phyloP scores from a whole-genome alignment of 2,113 vertebrate species.

The Cranoglanis bouderius region DNA sequence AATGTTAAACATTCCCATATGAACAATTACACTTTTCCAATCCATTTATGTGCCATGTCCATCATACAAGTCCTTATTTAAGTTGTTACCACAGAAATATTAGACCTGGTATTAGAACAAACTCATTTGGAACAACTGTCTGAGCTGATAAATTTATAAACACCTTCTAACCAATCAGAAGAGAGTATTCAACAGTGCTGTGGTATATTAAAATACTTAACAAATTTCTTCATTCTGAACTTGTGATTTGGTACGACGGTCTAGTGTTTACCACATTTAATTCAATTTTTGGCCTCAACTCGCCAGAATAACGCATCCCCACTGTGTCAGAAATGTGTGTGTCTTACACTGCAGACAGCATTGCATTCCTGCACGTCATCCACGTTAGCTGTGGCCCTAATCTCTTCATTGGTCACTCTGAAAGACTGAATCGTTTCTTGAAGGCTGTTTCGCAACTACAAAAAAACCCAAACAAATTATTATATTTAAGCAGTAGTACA shows the following conservation, averaged over 20 bases:
- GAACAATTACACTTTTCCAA: not conserved
- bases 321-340: not conserved
- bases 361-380: conserved; percentile 76
- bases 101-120: not conserved
- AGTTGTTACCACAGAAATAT: not conserved
- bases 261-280: not conserved
- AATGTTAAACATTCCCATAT: not conserved
- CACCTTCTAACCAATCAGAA: not conserved
- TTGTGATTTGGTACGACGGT: not conserved
- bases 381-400: conserved; percentile 61
- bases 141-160: not conserved
- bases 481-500: not conserved
- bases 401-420: conserved; percentile 88
- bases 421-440: conserved; percentile 89
- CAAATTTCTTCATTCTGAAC: not conserved
- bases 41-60: not conserved
- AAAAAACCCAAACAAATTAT: not conserved
- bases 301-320: not conserved
- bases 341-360: conserved; percentile 79
- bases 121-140: not conserved
- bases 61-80: not conserved
- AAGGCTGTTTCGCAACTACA: conserved; percentile 81
- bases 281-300: too few relatives aligned
- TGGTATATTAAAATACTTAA: not conserved
- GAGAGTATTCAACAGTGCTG: not conserved